These are phyloP conservation scores for Holocentrus rufus DNA, from an alignment of 2,797 vertebrate genomes.

Conservation along the genomic window DNA sequence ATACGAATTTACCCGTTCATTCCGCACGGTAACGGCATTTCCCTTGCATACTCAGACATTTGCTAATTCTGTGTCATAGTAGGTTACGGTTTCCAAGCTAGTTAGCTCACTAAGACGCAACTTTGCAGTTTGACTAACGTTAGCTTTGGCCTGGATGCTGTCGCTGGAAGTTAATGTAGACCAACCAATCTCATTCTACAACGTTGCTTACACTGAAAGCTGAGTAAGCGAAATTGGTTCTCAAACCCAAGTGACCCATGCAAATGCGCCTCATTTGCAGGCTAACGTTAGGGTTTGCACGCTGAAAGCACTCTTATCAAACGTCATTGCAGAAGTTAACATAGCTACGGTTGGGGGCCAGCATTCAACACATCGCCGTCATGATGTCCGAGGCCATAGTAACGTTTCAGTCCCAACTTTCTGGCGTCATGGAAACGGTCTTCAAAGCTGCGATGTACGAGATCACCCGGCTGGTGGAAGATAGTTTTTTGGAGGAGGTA, in stretches of 20 bases:
- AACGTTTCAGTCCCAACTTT: slow-evolving; percentile 84
- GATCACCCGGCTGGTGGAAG: slow-evolving; percentile 84
- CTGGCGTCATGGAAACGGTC: slow-evolving; percentile 84
- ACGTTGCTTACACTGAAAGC: not conserved
- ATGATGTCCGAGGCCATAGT: slow-evolving; percentile 78
- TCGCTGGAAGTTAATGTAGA: not conserved
- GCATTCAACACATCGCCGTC: not conserved
- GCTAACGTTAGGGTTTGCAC: not conserved
- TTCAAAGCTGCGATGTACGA: slow-evolving; percentile 86
- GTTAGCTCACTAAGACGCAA: slow-evolving; percentile 29
- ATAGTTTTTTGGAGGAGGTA: slow-evolving; percentile 82
- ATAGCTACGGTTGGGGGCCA: not conserved
- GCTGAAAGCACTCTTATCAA: not conserved
- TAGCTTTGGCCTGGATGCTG: not conserved
- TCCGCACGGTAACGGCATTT: not conserved
- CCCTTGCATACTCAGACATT: not conserved
- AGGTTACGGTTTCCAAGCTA: slow-evolving; percentile 26
- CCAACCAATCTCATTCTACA: not conserved
- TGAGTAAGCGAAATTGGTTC: not conserved
- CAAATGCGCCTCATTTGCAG: not conserved
- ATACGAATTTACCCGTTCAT: not conserved
- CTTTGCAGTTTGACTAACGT: not conserved
- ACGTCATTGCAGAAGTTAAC: not conserved
- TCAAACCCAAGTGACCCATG: not conserved
- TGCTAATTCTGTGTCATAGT: not conserved